Evolutionary conservation across 2,113 vertebrate genomes (phyloP).

Genomic region (Panthera uncia): DNA sequence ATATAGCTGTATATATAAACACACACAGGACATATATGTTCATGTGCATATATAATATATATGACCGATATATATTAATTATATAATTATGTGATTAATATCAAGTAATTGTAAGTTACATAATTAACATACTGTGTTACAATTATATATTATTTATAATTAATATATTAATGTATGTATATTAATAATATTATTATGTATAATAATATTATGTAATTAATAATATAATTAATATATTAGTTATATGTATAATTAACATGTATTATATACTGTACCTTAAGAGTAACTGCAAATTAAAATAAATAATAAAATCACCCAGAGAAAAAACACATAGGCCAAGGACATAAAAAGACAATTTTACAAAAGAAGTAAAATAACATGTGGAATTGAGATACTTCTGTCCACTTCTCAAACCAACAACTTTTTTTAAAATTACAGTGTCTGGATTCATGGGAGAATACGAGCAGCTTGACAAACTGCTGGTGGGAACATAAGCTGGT

Average conservation of each 20-base stretch:
- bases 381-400: background rate
- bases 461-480: background rate
- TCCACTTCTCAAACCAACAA: background rate
- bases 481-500: background rate
- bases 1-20: background rate
- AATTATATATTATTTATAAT: background rate
- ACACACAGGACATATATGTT: background rate
- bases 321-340: background rate
- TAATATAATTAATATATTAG: background rate
- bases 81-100: background rate
- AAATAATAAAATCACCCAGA: background rate
- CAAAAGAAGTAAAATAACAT: constrained; percentile 17
- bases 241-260: background rate
- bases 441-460: background rate
- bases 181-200: background rate
- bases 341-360: constrained; percentile 4
- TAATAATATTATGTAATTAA: background rate
- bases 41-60: background rate
- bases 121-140: background rate
- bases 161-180: background rate
- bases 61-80: background rate
- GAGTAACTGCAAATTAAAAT: background rate
- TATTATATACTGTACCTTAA: background rate
- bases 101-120: background rate
- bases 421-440: background rate